Evolutionary conservation across 2,113 vertebrate genomes (phyloP).

Genomic region (Takifugu bimaculatus): DNA sequence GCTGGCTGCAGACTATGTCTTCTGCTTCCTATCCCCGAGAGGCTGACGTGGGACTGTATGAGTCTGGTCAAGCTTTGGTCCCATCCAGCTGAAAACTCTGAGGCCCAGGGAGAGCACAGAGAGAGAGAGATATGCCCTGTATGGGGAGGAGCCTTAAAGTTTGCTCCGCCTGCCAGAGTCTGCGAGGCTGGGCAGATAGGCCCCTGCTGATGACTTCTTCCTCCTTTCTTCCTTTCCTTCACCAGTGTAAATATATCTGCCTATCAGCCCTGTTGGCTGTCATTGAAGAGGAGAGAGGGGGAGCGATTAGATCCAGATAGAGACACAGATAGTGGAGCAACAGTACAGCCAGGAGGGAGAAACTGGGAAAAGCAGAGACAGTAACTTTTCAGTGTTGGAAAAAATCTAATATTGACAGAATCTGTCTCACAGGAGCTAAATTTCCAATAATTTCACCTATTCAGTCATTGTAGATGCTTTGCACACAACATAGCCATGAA

Average conservation of each 20-base stretch:
- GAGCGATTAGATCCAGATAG: conserved; percentile 33
- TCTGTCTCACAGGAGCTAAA: no score
- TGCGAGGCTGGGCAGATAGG: conserved; percentile 51
- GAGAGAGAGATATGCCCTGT: conserved; percentile 82
- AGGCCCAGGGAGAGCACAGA: conserved; percentile 69
- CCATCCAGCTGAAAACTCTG: conserved; percentile 80
- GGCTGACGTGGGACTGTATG: conserved; percentile 46
- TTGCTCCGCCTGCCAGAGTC: conserved; percentile 65
- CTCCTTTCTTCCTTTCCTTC: conserved; percentile 42
- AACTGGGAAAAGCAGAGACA: conserved; percentile 4
- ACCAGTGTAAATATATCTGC: conserved; percentile 68
- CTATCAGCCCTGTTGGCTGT: conserved; percentile 57
- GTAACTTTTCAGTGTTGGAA: no score
- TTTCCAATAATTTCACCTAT: no score
- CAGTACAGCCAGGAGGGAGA: conserved; percentile 27
- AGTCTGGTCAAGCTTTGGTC: conserved; percentile 75
- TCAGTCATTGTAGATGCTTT: no score
- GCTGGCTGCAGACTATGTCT: not conserved
- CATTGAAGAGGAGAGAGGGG: conserved; percentile 41
- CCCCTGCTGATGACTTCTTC: conserved; percentile 58
- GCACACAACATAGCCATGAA: no score
- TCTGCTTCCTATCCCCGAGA: conserved; percentile 27
- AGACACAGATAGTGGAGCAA: conserved; percentile 34
- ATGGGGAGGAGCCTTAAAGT: conserved; percentile 74
- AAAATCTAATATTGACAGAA: no score